phyloP scores from a whole-genome alignment of 2,113 vertebrate genomes.

The Pollimyrus isidori region DNA sequence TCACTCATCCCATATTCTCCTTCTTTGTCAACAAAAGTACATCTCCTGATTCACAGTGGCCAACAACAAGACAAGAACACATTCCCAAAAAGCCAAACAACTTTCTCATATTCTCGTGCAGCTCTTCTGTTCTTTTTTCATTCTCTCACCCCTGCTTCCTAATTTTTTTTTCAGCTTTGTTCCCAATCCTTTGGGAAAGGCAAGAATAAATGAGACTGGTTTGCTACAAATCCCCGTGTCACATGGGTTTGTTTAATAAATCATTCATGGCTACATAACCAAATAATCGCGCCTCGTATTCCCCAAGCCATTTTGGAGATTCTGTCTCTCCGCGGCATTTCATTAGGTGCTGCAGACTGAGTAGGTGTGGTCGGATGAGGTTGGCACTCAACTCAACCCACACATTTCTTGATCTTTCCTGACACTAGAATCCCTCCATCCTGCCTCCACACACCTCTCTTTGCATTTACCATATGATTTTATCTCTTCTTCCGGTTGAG shows the following conservation, averaged over 20 bases:
- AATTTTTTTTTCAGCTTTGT: background rate
- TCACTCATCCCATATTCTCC: background rate
- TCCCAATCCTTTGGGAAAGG: background rate
- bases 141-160: background rate
- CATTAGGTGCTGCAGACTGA: background rate
- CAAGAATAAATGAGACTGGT: conserved; percentile 4
- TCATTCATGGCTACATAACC: conserved; percentile 3
- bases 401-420: background rate
- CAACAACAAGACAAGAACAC: background rate
- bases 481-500: background rate
- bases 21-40: background rate
- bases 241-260: background rate
- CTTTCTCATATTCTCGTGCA: background rate
- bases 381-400: background rate
- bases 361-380: background rate
- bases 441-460: background rate
- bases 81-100: background rate
- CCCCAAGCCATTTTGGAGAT: background rate
- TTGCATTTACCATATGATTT: background rate
- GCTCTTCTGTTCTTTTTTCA: background rate
- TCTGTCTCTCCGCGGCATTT: background rate
- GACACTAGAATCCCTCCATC: background rate
- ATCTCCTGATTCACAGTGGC: background rate
- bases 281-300: background rate
- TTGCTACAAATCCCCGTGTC: background rate